A percentile compares a stretch with the other conserved stretches of the same genome.
Evolutionary conservation across 2,888 invertebrate genomes (phyloP).

Genomic region (Rhamnusium bicolor): DNA sequence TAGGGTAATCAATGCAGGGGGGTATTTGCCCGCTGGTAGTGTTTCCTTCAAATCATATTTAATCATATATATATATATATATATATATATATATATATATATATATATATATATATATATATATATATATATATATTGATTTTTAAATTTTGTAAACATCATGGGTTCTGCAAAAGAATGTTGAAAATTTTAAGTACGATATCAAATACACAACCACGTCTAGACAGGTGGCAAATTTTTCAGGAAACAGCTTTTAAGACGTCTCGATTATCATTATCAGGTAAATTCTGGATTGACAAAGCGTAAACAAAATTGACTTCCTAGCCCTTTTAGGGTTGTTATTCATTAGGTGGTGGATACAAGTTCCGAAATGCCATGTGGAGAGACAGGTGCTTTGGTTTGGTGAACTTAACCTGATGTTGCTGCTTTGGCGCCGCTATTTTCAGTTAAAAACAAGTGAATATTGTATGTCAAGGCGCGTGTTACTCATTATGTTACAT

Average conservation of each 20-base stretch:
- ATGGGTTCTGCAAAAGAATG: not conserved
- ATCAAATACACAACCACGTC: not conserved
- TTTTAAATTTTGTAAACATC: not conserved
- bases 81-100: no score
- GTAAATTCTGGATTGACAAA: not conserved
- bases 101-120: no score
- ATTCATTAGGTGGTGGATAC: not conserved
- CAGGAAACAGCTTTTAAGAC: not conserved
- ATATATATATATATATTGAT: no score
- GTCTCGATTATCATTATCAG: not conserved
- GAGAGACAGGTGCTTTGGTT: not conserved
- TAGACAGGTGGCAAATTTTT: conserved; percentile 19
- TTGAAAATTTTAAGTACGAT: not conserved
- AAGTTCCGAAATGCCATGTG: not conserved
- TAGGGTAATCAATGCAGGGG: no score
- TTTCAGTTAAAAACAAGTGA: conserved; percentile 1
- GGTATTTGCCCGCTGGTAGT: no score
- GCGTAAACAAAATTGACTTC: conserved; percentile 1
- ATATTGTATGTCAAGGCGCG: not conserved
- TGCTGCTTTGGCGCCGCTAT: not conserved
- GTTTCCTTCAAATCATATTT: no score
- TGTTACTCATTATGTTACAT: not conserved
- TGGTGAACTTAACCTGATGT: not conserved
- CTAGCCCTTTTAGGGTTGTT: not conserved
- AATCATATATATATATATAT: no score